Evolutionary conservation across 2,888 invertebrate genomes (phyloP).

Genomic region (Trissolcus japonicus): DNA sequence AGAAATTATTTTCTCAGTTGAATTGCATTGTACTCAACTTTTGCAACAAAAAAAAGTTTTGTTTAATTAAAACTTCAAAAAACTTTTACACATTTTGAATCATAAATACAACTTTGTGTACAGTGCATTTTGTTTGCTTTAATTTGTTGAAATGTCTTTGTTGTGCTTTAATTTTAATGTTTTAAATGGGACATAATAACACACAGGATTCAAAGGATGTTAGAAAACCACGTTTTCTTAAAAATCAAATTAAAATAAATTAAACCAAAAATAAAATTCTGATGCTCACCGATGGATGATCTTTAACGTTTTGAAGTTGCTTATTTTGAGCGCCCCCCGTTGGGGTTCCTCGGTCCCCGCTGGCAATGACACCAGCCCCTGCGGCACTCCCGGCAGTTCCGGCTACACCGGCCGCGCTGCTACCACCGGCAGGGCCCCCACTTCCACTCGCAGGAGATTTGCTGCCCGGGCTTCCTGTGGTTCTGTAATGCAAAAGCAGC

Average conservation of each 20-base stretch:
- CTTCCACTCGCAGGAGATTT: conserved; percentile 87
- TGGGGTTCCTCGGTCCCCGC: conserved; percentile 76
- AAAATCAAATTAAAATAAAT: too few relatives aligned
- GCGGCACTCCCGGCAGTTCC: conserved; percentile 78
- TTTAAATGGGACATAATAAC: too few relatives aligned
- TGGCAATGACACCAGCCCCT: conserved; percentile 68
- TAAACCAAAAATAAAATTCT: too few relatives aligned
- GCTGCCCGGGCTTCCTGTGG: conserved; percentile 84
- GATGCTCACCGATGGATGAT: conserved; percentile 85
- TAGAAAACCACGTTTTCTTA: too few relatives aligned
- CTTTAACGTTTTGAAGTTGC: conserved; percentile 86
- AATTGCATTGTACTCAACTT: not conserved
- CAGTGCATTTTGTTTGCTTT: too few relatives aligned
- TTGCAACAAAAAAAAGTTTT: not conserved
- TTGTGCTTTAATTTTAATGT: too few relatives aligned
- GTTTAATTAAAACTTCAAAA: conserved; percentile 6
- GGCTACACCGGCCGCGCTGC: conserved; percentile 72
- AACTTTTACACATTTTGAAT: too few relatives aligned
- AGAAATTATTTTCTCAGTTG: not conserved
- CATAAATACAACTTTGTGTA: too few relatives aligned
- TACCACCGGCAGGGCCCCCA: conserved; percentile 67
- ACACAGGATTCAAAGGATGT: not conserved
- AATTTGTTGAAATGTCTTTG: too few relatives aligned
- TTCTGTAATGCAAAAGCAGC: conserved; percentile 76
- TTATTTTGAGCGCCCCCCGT: conserved; percentile 83